Evolutionary conservation across 1,140 invertebrate genomes (phyloP), one percentile per base, ranked within the genome.

Genomic region (Pygmarrhopalites habei): DNA sequence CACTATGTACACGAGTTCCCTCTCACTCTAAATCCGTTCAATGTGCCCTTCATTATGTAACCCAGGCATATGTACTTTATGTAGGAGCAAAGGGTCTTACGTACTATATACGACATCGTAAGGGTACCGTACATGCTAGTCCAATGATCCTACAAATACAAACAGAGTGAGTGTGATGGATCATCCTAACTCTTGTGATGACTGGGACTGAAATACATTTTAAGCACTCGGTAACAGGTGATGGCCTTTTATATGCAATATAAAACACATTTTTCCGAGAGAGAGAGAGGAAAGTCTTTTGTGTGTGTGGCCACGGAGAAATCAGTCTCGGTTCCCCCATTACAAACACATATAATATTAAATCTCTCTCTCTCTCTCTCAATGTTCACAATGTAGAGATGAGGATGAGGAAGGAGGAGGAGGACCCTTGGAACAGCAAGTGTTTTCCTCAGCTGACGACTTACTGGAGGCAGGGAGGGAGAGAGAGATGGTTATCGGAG

Each of bases 401-500:
- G 32, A 35, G 32, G 5, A n/a, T 52, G n/a, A 7, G 12, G 19
- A 23, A 49, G 12, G 7, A 7, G 7, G 7, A 49, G 46, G 7
- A 19, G 46, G n/a, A n/a, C 19, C 46, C 23, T 49, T 49, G 19
- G 23, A 49, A 49, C 23, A 61, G 61, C 65, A 67, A 67, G 61
- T 67, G 65, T 60, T 67, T 60, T 67, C 44, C 58, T 67, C 65
- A 67, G 65, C 65, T 67, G 65, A 67, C 65, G 65, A 25, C n/a
- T 46, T 56, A 26, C 30, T 35, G 5, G 5, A 35, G 32, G 32
- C 32, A 35, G 32, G 15, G 44, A 47, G n/a, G n/a, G 5, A n/a
- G n/a, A 47, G 17, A 47, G 44, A 47, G 17, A 47, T 47, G 44
- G 7, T 5, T 47, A 47, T 47, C 44, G 44, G 44, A 25, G 5